A percentile compares a stretch with the other conserved stretches of the same genome.
phyloP scores from a whole-genome alignment of 2,888 invertebrate species.

The Ecdyonurus torrentis region DNA sequence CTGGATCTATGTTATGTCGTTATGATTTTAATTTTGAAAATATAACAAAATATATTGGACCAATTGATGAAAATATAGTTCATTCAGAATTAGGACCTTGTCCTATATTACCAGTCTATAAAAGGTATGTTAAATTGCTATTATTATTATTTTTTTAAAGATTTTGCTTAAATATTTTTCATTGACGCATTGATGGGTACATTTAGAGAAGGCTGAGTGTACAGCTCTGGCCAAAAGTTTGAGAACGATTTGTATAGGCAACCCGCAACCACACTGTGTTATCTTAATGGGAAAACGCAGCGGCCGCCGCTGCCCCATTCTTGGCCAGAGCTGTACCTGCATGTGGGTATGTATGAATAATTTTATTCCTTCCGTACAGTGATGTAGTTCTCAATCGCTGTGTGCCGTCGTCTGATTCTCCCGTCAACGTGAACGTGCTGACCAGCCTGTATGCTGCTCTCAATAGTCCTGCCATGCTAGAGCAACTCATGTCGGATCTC shows the following conservation, averaged over 20 bases:
- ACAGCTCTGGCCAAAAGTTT: neutral
- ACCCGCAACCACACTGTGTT: no score
- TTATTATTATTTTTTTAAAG: neutral
- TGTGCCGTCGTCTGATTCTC: slow-evolving; percentile 55
- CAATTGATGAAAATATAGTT: neutral
- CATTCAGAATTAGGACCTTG: slow-evolving; percentile 46
- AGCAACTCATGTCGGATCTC: slow-evolving; percentile 75
- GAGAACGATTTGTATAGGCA: no score
- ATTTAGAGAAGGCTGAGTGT: no score
- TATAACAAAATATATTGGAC: no score
- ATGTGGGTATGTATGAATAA: slow-evolving; percentile 10
- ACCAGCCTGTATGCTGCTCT: slow-evolving; percentile 61
- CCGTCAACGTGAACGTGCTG: slow-evolving; percentile 42
- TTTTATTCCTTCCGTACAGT: no score
- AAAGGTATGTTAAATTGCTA: slow-evolving; percentile 33
- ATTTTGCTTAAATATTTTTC: slow-evolving; percentile 3
- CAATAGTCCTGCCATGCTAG: slow-evolving; percentile 76
- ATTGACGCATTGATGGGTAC: no score
- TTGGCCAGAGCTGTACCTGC: neutral
- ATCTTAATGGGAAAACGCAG: no score
- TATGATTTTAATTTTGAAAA: slow-evolving; percentile 18
- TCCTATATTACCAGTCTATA: slow-evolving; percentile 59
- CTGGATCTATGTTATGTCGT: slow-evolving; percentile 60
- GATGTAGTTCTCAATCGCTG: slow-evolving; percentile 72
- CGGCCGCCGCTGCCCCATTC: neutral